Evolutionary conservation across 2,888 invertebrate genomes (phyloP).

Genomic region (Hydriomena furcata): DNA sequence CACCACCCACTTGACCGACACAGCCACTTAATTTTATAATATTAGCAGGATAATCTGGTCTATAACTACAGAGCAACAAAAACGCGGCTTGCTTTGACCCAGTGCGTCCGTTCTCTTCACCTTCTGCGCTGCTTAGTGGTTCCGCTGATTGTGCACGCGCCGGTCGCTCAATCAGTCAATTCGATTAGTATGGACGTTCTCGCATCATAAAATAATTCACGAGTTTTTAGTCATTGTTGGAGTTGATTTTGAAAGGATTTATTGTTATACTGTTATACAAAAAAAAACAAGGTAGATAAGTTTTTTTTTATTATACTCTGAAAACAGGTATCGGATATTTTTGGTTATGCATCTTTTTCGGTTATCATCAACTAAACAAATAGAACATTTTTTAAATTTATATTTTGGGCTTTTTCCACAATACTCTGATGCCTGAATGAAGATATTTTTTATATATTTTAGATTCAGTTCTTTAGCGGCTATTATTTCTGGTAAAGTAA

Average conservation of each 20-base stretch:
- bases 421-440: no score
- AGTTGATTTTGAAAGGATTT: not conserved
- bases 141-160: conserved; percentile 14
- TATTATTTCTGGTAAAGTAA: no score
- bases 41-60: not conserved
- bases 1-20: no score
- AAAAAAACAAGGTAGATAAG: conserved; percentile 4
- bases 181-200: conserved; percentile 7
- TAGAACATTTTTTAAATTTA: no score
- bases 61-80: conserved; percentile 1
- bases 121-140: conserved; percentile 17
- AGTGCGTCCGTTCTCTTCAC: conserved; percentile 21
- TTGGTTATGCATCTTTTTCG: no score
- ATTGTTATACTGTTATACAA: conserved; percentile 1
- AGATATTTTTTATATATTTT: no score
- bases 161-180: conserved; percentile 13
- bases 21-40: no score
- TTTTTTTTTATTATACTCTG: not conserved
- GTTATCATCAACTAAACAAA: no score
- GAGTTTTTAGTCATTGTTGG: not conserved
- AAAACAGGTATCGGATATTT: no score
- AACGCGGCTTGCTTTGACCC: conserved; percentile 12
- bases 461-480: no score
- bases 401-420: no score
- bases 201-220: not conserved